Conservation (phyloP, 1,140 invertebrate genomes). For the Telenomus remus region DNA sequence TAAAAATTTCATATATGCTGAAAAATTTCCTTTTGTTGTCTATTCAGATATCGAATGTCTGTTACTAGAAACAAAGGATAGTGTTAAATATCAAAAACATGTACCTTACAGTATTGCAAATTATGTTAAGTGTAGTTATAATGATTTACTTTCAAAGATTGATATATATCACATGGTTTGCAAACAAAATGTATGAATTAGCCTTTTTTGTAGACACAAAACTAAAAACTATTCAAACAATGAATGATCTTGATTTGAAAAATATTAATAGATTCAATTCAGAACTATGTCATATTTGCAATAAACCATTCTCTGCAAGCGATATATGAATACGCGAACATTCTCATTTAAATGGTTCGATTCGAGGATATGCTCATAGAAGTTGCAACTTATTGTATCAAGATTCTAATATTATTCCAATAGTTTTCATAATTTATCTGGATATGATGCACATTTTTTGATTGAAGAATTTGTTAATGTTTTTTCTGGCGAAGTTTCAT, state of each 20-base stretch:
- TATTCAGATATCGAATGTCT: constrained; percentile 26
- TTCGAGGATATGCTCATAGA: constrained; percentile 65
- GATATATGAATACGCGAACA: constrained; percentile 58
- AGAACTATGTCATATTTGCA: constrained; percentile 3
- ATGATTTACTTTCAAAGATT: constrained; percentile 62
- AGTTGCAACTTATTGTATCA: constrained; percentile 63
- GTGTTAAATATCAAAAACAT: constrained; percentile 59
- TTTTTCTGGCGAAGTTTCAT: neutral
- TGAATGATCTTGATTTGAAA: neutral
- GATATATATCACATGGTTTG: constrained; percentile 19
- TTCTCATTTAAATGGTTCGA: constrained; percentile 63
- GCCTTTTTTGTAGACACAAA: constrained; percentile 9
- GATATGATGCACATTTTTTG: neutral
- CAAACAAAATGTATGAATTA: constrained; percentile 36
- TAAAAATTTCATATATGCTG: constrained; percentile 31
- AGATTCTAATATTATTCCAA: neutral
- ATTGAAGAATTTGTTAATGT: neutral
- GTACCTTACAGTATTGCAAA: constrained; percentile 62
- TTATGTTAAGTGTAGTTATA: constrained; percentile 63
- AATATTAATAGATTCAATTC: neutral
- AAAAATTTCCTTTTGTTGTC: constrained; percentile 22
- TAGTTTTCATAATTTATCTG: neutral
- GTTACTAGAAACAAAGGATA: constrained; percentile 8
- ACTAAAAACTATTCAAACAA: neutral
- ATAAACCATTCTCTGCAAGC: constrained; percentile 4